Conservation (phyloP, 2,888 invertebrate species). For the Drosophila austrosaltans region DNA sequence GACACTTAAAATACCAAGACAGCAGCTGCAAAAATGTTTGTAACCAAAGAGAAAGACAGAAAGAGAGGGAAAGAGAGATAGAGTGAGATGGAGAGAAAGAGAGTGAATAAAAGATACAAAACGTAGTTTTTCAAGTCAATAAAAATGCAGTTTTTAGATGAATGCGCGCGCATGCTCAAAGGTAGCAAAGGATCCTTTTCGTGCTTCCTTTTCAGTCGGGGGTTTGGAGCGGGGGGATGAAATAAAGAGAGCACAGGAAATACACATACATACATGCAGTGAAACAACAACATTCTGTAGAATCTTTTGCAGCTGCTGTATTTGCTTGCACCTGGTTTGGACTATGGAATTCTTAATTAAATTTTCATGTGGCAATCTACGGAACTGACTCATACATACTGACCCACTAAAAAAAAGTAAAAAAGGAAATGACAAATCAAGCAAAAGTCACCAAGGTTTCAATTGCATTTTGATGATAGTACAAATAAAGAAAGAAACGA, state of each 20-base stretch:
- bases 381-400: conserved; percentile 35
- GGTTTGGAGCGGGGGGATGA: not conserved
- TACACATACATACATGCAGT: not conserved
- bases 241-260: conserved; percentile 13
- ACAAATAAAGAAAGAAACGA: not conserved
- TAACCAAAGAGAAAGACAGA: conserved; percentile 19
- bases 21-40: conserved; percentile 68
- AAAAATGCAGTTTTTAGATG: conserved; percentile 61
- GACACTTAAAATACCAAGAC: conserved; percentile 74
- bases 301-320: conserved; percentile 50
- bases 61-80: not conserved
- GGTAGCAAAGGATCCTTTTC: conserved; percentile 52
- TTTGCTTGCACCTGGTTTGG: conserved; percentile 45
- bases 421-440: conserved; percentile 54
- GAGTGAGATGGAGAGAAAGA: conserved; percentile 25
- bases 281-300: conserved; percentile 12
- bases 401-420: conserved; percentile 35
- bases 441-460: not conserved
- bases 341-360: conserved; percentile 45
- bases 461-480: conserved; percentile 18
- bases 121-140: conserved; percentile 33
- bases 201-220: conserved; percentile 7
- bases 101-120: conserved; percentile 23
- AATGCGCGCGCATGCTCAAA: conserved; percentile 79
- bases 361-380: conserved; percentile 29